A percentile compares a stretch with the other conserved stretches of the same genome.
Conservation (phyloP, 2,113 vertebrate species). For the Phrynosoma platyrhinos region DNA sequence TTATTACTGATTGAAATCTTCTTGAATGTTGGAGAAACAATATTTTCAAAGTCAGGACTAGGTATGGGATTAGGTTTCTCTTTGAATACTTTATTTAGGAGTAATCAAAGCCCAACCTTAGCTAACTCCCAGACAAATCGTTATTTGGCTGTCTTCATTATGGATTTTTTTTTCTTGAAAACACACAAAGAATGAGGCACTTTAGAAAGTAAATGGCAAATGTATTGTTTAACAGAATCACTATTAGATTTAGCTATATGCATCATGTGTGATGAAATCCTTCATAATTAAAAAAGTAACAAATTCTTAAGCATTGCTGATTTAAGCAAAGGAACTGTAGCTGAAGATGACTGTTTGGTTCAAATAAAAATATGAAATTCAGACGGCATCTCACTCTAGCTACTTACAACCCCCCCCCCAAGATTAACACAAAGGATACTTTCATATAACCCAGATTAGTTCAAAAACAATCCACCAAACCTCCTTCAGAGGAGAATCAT, state of each 20-base stretch:
- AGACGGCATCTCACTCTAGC: background rate
- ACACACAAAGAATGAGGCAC: background rate
- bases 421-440: background rate
- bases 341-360: background rate
- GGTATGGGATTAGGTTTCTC: background rate
- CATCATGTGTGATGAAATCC: background rate
- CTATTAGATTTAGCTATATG: background rate
- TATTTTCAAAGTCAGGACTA: conserved; percentile 21
- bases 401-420: background rate
- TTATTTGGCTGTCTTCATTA: background rate
- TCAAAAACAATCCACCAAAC: background rate
- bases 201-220: background rate
- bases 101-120: conserved; percentile 21
- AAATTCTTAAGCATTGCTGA: background rate
- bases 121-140: conserved; percentile 12
- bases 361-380: background rate
- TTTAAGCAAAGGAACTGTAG: background rate
- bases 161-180: background rate
- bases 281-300: background rate
- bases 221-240: background rate
- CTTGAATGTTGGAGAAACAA: conserved; percentile 37
- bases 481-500: background rate
- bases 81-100: conserved; percentile 36
- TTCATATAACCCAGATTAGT: background rate
- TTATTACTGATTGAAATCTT: conserved; percentile 57